These are phyloP conservation scores for Bombus difficillimus DNA, from an alignment of 1,140 invertebrate species.

Conservation along the genomic window DNA sequence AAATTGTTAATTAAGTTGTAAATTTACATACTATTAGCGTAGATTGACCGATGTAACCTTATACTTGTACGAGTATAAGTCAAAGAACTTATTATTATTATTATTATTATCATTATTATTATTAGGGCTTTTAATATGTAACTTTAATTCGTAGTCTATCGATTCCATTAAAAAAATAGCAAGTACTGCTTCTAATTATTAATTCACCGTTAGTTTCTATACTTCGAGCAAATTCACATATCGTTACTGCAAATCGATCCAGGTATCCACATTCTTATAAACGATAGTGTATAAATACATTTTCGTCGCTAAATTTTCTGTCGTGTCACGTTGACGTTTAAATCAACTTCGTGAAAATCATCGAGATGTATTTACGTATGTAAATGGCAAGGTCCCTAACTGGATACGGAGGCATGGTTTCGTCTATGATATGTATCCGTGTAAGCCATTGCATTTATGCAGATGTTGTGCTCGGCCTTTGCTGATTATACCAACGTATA, in stretches of 20 bases:
- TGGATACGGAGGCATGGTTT: background rate
- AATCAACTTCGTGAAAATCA: conserved; percentile 30
- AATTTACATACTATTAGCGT: too few species aligned
- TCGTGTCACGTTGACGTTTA: background rate
- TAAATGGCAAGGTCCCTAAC: conserved; percentile 6
- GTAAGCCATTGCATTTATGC: conserved; percentile 47
- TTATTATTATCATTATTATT: too few species aligned
- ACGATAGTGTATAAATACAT: too few species aligned
- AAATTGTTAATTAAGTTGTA: too few species aligned
- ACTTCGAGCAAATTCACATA: background rate
- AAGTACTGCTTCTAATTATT: too few species aligned
- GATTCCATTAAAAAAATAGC: too few species aligned
- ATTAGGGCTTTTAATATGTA: too few species aligned
- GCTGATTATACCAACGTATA: conserved; percentile 34
- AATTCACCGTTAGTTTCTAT: background rate
- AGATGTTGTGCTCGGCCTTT: conserved; percentile 34
- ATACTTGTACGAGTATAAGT: too few species aligned
- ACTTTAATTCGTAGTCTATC: too few species aligned
- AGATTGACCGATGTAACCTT: too few species aligned
- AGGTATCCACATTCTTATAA: too few species aligned
- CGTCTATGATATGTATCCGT: conserved; percentile 15
- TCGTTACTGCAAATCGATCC: background rate
- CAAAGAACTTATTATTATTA: too few species aligned
- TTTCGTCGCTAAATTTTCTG: background rate
- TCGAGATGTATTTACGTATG: conserved; percentile 3